Base-by-base conservation (phyloP, 2,113 vertebrate genomes). In the Macroglossus sobrinus region DNA sequence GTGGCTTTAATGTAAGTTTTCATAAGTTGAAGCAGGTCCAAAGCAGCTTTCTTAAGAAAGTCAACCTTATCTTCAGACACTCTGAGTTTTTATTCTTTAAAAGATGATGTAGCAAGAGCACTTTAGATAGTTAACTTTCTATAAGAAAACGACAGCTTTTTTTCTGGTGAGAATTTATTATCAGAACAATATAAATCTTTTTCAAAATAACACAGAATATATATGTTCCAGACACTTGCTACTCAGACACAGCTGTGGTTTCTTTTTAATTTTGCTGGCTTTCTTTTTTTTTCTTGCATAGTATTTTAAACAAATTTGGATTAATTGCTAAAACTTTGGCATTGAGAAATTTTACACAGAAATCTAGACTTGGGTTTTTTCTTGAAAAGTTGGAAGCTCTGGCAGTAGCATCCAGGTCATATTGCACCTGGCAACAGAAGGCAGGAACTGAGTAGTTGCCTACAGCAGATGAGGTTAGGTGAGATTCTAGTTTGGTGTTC, bases 241-340 rank as follows among this genome's bases (percentile, higher is more conserved):
- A 78, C 96, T 84, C 9, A 86, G 7, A 14, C 13, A 64, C 15
- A 57, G 13, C 43, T 50, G 15, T 61, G 21, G 11, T 86, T 61
- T n/a, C 63, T 10, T 55, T 93, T 72, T 74, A 16, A 45, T 81
- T 84, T 94, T 89, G 5, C 85, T 96, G 72, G 9, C n/a, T 78
- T 30, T 55, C 76, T 47, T 47, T 14, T 43, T 28, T 57, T n/a
- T 50, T 47, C 57, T n/a, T 66, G 38, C 18, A 57, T 3, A 35
- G 12, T 1, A 16, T 88, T 94, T 85, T 18, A 55, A 79, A 85
- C 21, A 92, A 76, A 75, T 85, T 69, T 35, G 8, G 66, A 61
- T 84, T 88, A 72, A 43, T n/a, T 55, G 40, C 14, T 89, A 14
- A 97, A 92, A 78, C 33, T 30, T 63, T 50, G 69, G 50, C 16